Evolutionary conservation across 1,140 invertebrate species (phyloP).

Genomic region (Ips nitidus): DNA sequence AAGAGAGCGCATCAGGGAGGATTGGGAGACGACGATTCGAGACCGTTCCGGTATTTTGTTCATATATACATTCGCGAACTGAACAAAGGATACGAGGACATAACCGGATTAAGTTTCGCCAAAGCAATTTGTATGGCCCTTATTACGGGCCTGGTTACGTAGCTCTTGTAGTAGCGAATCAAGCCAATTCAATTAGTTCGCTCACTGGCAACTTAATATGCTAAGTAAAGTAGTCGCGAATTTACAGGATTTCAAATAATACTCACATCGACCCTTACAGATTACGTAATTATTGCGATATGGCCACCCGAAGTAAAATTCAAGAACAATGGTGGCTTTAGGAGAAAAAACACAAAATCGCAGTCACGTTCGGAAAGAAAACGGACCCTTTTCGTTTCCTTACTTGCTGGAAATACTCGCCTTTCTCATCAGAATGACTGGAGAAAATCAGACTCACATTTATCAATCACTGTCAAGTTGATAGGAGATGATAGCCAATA

Average conservation of each 20-base stretch:
- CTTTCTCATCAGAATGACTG: conserved; percentile 38
- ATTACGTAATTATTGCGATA: too few relatives aligned
- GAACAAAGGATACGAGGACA: conserved; percentile 47
- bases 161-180: conserved; percentile 46
- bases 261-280: too few relatives aligned
- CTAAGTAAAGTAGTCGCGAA: conserved; percentile 49
- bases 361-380: conserved; percentile 17
- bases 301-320: too few relatives aligned
- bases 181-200: conserved; percentile 50
- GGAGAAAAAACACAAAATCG: conserved; percentile 19
- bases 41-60: conserved; percentile 35
- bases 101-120: conserved; percentile 49
- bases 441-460: conserved; percentile 42
- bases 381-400: conserved; percentile 22
- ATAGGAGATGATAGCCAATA: conserved; percentile 47
- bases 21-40: conserved; percentile 1
- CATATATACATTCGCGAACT: conserved; percentile 40
- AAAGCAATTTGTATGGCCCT: conserved; percentile 51
- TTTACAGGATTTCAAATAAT: conserved; percentile 36
- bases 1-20: conserved; percentile 16
- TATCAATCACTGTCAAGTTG: conserved; percentile 46
- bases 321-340: conserved; percentile 16
- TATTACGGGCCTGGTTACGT: conserved; percentile 48
- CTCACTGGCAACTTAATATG: conserved; percentile 49
- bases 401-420: conserved; percentile 23